Evolutionary conservation across 2,888 invertebrate species (phyloP), one percentile per base, ranked within the genome.

Genomic region (Andrena haemorrhoa): DNA sequence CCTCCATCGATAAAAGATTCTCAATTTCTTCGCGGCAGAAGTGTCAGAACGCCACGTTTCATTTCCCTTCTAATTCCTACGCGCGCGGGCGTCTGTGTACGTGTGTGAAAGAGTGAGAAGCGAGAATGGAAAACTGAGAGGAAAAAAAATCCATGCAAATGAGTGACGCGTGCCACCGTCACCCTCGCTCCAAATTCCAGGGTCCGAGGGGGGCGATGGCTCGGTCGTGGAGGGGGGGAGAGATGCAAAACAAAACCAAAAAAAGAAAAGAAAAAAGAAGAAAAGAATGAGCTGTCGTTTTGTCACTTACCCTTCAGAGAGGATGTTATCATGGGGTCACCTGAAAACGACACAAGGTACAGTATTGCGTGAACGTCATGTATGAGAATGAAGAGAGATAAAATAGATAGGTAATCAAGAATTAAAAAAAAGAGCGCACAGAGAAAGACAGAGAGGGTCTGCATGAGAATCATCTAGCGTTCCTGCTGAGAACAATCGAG

Each of bases 281-380:
- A 78, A 83, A 82, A 82, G 69, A 79, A 86, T 82, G 88, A 89
- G 84, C 84, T 80, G 83, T 85, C 89, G 84, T 82, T 79, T 90
- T 89, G 88, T 90, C 89, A 94, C 94, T 94, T 93, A 94, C 94
- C 93, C 93, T 94, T 94, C 85, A 94, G 92, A 88, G 94, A 94
- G 90, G 94, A 94, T 92, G 94, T 94, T 93, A 94, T 94, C 94
- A 94, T 94, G 89, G 94, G 94, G 83, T 94, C 94, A 93, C 94
- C 94, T 94, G 94, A 92, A 94, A 94, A 92, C 87, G 90, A 93
- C 89, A 93, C 83, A 92, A 92, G 56, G 87, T 92, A 92, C 88
- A 93, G 89, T 93, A 91, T 90, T 91, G 91, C 87, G 86, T 91
- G 88, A 90, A 88, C 84, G 89, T 90, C 79, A 88, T 86, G 87